phyloP scores from a whole-genome alignment of 2,113 vertebrate genomes.

The Setophaga petechia region DNA sequence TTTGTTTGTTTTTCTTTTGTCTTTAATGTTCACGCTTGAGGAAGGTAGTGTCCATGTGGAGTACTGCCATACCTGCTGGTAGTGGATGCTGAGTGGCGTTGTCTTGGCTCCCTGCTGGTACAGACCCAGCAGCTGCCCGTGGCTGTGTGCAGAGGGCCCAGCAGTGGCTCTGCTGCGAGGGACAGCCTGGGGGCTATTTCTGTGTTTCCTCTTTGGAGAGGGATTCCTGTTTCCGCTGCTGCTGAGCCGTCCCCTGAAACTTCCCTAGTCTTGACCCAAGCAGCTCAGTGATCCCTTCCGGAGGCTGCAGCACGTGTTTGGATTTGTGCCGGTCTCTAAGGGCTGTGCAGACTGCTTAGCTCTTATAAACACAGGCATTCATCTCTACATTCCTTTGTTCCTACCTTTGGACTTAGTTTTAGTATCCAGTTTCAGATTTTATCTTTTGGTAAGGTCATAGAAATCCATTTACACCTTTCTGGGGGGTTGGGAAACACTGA shows the following conservation, averaged over 20 bases:
- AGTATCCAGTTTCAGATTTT: neutral
- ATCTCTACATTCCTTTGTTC: neutral
- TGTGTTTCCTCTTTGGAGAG: neutral
- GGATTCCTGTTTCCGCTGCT: neutral
- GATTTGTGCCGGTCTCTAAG: fast-evolving
- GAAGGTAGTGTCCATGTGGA: neutral
- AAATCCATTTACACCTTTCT: neutral
- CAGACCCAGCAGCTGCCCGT: fast-evolving
- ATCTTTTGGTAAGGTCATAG: neutral
- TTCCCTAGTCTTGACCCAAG: neutral
- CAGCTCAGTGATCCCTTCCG: neutral
- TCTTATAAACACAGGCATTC: neutral
- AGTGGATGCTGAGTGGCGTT: neutral
- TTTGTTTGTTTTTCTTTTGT: neutral
- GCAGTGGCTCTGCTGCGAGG: neutral
- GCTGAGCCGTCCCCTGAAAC: neutral
- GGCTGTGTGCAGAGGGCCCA: neutral
- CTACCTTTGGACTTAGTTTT: neutral
- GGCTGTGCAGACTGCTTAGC: neutral
- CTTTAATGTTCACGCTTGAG: neutral
- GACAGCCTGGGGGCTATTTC: neutral
- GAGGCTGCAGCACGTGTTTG: neutral
- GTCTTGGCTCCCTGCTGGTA: neutral
- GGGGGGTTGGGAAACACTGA: neutral
- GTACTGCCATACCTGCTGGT: fast-evolving